Percentiles rank a stretch among this genome's conserved stretches.
Conservation (phyloP, 2,888 invertebrate genomes). For the Euplexia lucipara region DNA sequence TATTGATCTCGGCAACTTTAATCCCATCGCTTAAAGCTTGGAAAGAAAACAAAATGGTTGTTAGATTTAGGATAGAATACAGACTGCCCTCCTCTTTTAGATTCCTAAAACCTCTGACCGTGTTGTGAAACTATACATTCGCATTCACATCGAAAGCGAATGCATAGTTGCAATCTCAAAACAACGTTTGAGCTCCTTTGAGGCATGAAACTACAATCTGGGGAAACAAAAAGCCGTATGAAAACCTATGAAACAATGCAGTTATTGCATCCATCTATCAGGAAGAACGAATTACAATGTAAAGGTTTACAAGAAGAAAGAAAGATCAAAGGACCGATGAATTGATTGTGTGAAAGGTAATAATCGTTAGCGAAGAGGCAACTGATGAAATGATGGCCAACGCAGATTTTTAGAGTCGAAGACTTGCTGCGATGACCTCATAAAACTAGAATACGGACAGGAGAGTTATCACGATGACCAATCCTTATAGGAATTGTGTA, state of each 20-base stretch:
- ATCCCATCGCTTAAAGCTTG: neutral
- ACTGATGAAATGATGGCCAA: too few species aligned
- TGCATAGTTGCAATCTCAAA: slow-evolving; percentile 34
- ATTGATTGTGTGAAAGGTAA: too few species aligned
- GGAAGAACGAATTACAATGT: too few species aligned
- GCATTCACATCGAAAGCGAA: slow-evolving; percentile 15
- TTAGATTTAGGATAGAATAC: slow-evolving; percentile 9
- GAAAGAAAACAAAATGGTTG: neutral
- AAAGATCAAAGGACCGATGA: too few species aligned
- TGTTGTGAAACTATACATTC: slow-evolving; percentile 21
- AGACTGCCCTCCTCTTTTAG: neutral
- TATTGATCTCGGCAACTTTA: too few species aligned
- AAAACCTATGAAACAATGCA: slow-evolving; percentile 6
- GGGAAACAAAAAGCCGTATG: slow-evolving; percentile 16
- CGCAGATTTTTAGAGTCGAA: too few species aligned
- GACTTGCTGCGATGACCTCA: too few species aligned
- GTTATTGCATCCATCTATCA: neutral
- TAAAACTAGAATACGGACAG: too few species aligned
- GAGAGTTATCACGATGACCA: too few species aligned
- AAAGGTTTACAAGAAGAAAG: too few species aligned
- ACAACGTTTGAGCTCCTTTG: slow-evolving; percentile 32
- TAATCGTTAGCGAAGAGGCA: too few species aligned
- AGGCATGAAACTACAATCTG: slow-evolving; percentile 29
- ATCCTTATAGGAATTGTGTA: too few species aligned
- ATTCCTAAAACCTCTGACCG: slow-evolving; percentile 10